A percentile compares a stretch with the other conserved stretches of the same genome.
These are phyloP conservation scores for Colletes gigas DNA, from an alignment of 1,140 invertebrate species.

Conservation along the genomic window DNA sequence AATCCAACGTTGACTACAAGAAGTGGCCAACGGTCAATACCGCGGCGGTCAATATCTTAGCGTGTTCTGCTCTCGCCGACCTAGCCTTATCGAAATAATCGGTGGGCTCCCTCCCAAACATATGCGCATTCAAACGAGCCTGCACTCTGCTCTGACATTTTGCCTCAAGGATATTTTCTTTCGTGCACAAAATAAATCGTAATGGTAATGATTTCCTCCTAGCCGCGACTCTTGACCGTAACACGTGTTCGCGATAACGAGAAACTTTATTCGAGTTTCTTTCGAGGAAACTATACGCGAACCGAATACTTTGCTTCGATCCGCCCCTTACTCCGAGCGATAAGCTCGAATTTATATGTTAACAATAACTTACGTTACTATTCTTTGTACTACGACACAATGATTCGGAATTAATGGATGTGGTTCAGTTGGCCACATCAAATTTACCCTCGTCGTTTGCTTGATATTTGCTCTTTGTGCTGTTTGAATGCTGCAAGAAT, in stretches of 20 bases:
- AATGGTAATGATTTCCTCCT: slow-evolving; percentile 40
- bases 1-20: slow-evolving; percentile 33
- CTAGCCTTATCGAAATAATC: slow-evolving; percentile 66
- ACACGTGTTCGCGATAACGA: background rate
- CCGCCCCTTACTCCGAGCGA: too few species aligned
- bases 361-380: too few species aligned
- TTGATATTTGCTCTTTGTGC: too few species aligned
- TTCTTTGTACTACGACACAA: too few species aligned
- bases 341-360: too few species aligned
- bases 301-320: too few species aligned
- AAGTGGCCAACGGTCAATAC: slow-evolving; percentile 77
- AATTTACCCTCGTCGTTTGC: too few species aligned
- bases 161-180: slow-evolving; percentile 70
- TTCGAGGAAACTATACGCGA: too few species aligned
- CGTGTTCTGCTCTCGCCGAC: slow-evolving; percentile 70
- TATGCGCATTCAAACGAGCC: slow-evolving; percentile 62
- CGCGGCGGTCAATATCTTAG: slow-evolving; percentile 78
- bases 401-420: too few species aligned
- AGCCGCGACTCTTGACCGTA: background rate
- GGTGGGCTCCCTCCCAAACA: slow-evolving; percentile 44
- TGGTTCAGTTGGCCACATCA: too few species aligned
- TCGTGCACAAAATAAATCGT: slow-evolving; percentile 51
- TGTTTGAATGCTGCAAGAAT: too few species aligned
- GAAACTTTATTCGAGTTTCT: background rate
- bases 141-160: slow-evolving; percentile 68